Base-by-base conservation (phyloP, 2,113 vertebrate species). In the cattle (Bos taurus) region DNA sequence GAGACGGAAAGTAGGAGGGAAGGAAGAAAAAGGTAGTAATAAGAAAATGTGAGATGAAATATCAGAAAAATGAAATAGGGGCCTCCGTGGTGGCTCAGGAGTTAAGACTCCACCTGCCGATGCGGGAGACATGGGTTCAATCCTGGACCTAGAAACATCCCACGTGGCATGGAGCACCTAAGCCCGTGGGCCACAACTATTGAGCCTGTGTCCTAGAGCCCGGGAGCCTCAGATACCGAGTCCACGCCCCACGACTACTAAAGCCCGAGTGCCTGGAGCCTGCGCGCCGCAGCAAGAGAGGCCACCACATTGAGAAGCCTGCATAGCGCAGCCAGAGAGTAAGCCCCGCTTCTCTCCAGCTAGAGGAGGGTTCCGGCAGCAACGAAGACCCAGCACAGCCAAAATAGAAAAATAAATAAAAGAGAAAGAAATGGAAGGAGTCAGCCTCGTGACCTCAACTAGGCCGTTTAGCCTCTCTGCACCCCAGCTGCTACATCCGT, bases 41-140 rank as follows among this genome's bases (percentile, higher is more conserved):
- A 3, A 43, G 52, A 40, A 7, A n/a, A 14, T 0, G 30, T 0
- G 8, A 25, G 33, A 19, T 1, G 56, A 33, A 48, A 48, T 2
- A 26, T 46, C 33, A 11, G 87, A 25, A 33, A 12, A 48, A 57
- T 13, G 6, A 30, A 56, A 36, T 10, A 71, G n/a, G 67, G 67
- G 67, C n/a, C n/a, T 40, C 67, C 19, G n/a, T 40, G 5, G n/a
- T 23, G 19, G 67, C 67, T 36, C 5, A 21, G n/a, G 17, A 12
- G 67, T 2, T 21, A 23, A 40, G 19, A 21, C 64, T 36, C 64
- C n/a, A 71, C 64, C 64, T 1, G 17, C 64, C 64, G 21, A 1
- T 10, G 64, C 64, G 0, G n/a, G n/a, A 71, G 19, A 36, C n/a
- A 2, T 1, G 4, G 5, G n/a, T 11, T 71, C 64, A 71, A 6